Evolutionary conservation across 2,797 vertebrate genomes (phyloP).

Genomic region (Halcyon chelicuti): DNA sequence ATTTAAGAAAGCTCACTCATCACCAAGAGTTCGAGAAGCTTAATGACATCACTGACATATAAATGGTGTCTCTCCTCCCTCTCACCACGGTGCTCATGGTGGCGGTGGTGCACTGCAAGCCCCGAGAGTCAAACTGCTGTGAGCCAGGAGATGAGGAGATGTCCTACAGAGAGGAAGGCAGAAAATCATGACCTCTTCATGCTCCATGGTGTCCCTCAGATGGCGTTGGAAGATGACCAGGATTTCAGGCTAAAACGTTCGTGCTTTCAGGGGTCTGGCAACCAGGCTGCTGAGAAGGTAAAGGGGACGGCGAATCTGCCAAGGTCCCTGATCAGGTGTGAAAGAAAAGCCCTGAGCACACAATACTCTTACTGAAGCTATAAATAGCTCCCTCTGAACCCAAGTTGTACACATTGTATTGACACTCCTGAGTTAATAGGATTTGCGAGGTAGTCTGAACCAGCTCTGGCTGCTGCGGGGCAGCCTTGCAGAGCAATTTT

Average conservation of each 20-base stretch:
- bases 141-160: not conserved
- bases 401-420: conserved; percentile 18
- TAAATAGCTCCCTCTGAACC: conserved; percentile 30
- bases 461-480: not conserved
- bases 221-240: not conserved
- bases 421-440: conserved; percentile 52
- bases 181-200: not conserved
- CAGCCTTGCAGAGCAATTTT: not conserved
- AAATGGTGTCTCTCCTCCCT: not conserved
- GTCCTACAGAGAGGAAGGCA: not conserved
- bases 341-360: conserved; percentile 18
- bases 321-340: not conserved
- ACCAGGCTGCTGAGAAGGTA: not conserved
- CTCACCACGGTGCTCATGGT: fast-evolving
- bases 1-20: not conserved
- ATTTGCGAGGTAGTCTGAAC: conserved; percentile 32
- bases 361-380: conserved; percentile 49
- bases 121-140: not conserved
- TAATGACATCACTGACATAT: not conserved
- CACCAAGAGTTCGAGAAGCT: not conserved
- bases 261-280: not conserved
- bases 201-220: not conserved
- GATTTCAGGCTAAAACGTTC: not conserved
- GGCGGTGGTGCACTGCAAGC: not conserved
- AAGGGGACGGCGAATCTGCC: not conserved